phyloP scores from a whole-genome alignment of 2,113 vertebrate genomes.

The Propithecus coquereli region DNA sequence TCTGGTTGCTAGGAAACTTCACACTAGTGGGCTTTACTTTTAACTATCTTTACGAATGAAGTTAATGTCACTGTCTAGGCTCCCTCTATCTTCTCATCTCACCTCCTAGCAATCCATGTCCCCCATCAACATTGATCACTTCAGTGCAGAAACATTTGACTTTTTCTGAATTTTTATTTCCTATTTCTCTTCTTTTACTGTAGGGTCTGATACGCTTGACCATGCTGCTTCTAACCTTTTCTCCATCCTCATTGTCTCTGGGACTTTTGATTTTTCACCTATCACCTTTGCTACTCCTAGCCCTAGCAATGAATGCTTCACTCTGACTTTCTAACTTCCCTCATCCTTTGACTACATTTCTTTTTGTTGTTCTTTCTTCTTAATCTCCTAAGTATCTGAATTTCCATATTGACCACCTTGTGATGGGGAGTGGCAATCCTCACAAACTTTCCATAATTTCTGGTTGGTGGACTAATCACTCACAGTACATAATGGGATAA shows the following conservation, averaged over 20 bases:
- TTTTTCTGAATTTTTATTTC: background rate
- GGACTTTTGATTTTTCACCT: background rate
- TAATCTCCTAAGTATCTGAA: background rate
- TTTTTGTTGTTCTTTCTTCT: background rate
- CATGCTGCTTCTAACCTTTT: background rate
- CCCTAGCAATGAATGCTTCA: background rate
- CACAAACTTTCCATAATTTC: background rate
- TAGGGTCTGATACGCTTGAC: background rate
- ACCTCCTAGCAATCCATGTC: background rate
- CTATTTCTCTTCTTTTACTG: background rate
- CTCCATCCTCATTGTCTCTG: background rate
- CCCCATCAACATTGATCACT: background rate
- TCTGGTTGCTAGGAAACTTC: background rate
- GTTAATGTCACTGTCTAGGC: background rate
- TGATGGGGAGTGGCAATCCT: background rate
- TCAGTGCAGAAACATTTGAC: background rate
- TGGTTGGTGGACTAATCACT: background rate
- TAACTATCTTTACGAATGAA: background rate
- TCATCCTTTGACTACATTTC: background rate
- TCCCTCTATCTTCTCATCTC: background rate
- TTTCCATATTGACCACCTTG: background rate
- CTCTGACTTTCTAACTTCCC: background rate
- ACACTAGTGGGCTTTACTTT: background rate
- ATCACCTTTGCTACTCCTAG: background rate
- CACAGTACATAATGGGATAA: background rate